A percentile compares a stretch with the other conserved stretches of the same genome.
Conservation (phyloP, 2,888 invertebrate species). For the Lucinisca nassula region DNA sequence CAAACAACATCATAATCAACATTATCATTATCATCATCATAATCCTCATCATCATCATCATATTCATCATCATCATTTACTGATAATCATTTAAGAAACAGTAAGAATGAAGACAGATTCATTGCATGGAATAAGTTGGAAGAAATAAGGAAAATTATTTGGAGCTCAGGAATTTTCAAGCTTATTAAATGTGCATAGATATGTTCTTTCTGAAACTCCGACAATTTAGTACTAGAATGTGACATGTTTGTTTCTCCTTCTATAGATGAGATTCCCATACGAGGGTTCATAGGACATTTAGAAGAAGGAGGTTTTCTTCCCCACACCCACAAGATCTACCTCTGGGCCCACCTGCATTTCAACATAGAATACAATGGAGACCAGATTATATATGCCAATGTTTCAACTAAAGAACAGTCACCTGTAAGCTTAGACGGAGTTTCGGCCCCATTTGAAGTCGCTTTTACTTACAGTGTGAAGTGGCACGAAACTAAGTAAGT, state of each 20-base stretch:
- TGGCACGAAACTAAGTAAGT: constrained; percentile 88
- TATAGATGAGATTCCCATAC: constrained; percentile 89
- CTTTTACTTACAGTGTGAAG: constrained; percentile 89
- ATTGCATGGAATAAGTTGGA: too few relatives aligned
- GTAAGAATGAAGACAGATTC: too few relatives aligned
- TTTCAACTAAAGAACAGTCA: constrained; percentile 88
- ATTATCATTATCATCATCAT: too few relatives aligned
- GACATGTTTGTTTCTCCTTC: background rate
- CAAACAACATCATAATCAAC: too few relatives aligned
- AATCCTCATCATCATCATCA: too few relatives aligned
- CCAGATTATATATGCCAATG: constrained; percentile 89
- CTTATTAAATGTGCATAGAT: too few relatives aligned
- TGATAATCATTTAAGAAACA: too few relatives aligned
- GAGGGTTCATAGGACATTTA: constrained; percentile 89
- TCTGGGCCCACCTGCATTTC: constrained; percentile 89
- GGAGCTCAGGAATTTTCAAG: too few relatives aligned
- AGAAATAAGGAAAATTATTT: too few relatives aligned
- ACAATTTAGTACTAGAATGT: too few relatives aligned
- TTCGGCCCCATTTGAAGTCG: constrained; percentile 86
- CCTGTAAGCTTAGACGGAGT: constrained; percentile 87
- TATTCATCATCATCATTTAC: too few relatives aligned
- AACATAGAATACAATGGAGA: constrained; percentile 89
- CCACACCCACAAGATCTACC: constrained; percentile 88
- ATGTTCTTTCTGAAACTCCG: too few relatives aligned
- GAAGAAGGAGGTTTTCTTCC: constrained; percentile 89